Conservation (phyloP, 2,797 vertebrate species). For the Mycteria americana region DNA sequence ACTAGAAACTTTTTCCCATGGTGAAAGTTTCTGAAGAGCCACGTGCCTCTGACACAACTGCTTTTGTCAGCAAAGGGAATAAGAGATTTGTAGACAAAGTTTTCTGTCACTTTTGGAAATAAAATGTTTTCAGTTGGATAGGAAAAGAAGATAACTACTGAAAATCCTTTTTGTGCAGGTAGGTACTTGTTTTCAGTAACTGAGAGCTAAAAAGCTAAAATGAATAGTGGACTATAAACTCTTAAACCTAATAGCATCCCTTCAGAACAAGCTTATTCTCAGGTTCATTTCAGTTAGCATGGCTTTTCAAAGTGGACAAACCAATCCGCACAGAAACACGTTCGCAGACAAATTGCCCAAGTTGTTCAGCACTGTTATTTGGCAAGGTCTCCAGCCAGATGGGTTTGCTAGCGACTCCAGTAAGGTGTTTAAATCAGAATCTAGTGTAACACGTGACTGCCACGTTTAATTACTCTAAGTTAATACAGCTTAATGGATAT, state of each 20-base stretch:
- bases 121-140: neutral
- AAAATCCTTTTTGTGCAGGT: neutral
- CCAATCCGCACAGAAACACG: neutral
- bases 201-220: neutral
- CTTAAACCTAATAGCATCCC: neutral
- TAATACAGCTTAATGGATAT: conserved; percentile 13
- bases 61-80: neutral
- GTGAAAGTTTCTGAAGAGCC: neutral
- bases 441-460: conserved; percentile 25
- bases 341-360: neutral
- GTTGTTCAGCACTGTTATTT: neutral
- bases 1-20: neutral
- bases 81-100: neutral
- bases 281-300: neutral
- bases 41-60: neutral
- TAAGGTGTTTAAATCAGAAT: conserved; percentile 51
- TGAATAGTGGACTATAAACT: neutral
- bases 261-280: neutral
- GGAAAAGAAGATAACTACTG: neutral
- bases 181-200: neutral
- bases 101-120: neutral
- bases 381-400: conserved; percentile 58
- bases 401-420: conserved; percentile 59
- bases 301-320: neutral
- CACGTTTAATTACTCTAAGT: conserved; percentile 52